Base-by-base conservation (phyloP, 2,797 vertebrate species). In the Mareca strepera region DNA sequence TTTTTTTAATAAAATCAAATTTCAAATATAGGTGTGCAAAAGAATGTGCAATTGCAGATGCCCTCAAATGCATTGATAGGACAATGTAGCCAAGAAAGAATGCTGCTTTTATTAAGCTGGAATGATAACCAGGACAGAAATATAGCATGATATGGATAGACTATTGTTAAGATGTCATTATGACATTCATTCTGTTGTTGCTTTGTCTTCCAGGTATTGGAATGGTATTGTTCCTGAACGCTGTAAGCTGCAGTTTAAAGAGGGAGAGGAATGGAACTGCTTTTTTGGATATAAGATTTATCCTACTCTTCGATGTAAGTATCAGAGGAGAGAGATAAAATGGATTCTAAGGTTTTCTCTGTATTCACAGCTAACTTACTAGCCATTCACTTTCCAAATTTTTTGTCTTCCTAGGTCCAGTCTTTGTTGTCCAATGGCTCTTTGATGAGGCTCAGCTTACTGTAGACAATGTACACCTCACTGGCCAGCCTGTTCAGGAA, bases 241-340 rank as follows among this genome's bases (percentile, higher is more conserved):
- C 94, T 99, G 99, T 84, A 98, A 97, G 79, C 96, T 97, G 88
- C 98, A 98, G 89, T 98, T 98, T 94, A 98, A 99, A 91, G 98
- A 98, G 60, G 99, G 99, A 74, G 98, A 99, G 62, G 99, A 99
- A 93, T 99, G 99, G 99, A 99, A 99, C 97, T 99, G 99, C 93
- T 99, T 99, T 97, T 99, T 99, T 72, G 99, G 99, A 17, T 99
- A 99, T 93, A 98, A 99, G 97, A 98, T 99, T 87, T 99, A 99
- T 94, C 99, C 99, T 2, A 99, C 99, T 17, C 98, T 99, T 96
- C 99, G 98, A 98, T 99, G 99, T 99, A 97, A 98, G 99, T 97
- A 53, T 66, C 28, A 48, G 52, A 85, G 46, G 23, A 78, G 35
- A 77, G 43, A 55, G 4, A 58, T 18, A 48, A 86, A 92, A 67